Conservation (phyloP, 2,888 invertebrate species). For the Cheilosia soror region DNA sequence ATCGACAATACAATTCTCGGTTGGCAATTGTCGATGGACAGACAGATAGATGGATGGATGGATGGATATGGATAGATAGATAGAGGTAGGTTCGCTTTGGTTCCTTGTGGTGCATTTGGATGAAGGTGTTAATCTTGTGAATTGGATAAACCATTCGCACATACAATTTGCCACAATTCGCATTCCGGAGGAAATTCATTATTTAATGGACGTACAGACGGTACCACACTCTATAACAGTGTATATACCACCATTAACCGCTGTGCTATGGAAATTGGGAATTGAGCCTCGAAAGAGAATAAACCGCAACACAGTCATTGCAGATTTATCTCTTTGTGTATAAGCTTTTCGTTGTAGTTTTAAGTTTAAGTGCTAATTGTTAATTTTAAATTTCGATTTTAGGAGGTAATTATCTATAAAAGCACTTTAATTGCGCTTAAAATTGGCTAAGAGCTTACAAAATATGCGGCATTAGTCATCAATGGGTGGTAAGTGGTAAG, state of each 20-base stretch:
- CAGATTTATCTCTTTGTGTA: conserved; percentile 3
- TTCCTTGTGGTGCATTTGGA: conserved; percentile 38
- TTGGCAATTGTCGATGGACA: conserved; percentile 45
- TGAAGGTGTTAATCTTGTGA: conserved; percentile 73
- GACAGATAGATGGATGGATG: conserved; percentile 38
- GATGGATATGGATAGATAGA: conserved; percentile 50
- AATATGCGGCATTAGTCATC: neutral
- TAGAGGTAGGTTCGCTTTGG: conserved; percentile 15
- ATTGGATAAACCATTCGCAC: conserved; percentile 67
- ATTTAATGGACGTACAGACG: conserved; percentile 57
- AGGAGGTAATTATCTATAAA: conserved; percentile 13
- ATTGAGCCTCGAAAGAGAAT: conserved; percentile 28
- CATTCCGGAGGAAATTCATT: conserved; percentile 74
- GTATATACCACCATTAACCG: neutral
- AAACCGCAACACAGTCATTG: conserved; percentile 18
- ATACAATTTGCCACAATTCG: conserved; percentile 67
- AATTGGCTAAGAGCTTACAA: neutral
- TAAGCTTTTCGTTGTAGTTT: neutral
- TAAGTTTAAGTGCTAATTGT: conserved; percentile 33
- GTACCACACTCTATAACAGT: neutral
- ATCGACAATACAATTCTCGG: conserved; percentile 35
- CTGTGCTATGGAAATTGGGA: conserved; percentile 43
- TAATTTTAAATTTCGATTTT: conserved; percentile 50
- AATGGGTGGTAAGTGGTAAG: too few species aligned
- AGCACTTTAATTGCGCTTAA: conserved; percentile 12